These are phyloP conservation scores for Diorhabda carinulata DNA, from an alignment of 1,140 invertebrate genomes.

Conservation along the genomic window DNA sequence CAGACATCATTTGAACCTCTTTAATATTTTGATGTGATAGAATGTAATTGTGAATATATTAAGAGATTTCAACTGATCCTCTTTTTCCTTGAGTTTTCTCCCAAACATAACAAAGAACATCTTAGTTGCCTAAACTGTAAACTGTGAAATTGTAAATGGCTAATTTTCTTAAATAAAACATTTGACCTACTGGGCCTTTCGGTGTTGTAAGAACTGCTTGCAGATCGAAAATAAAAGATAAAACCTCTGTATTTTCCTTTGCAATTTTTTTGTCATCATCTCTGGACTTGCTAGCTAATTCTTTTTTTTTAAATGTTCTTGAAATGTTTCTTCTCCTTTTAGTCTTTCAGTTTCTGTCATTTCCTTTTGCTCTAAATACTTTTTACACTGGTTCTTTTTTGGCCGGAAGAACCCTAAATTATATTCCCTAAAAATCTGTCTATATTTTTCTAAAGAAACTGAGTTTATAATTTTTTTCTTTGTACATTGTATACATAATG, in stretches of 20 bases:
- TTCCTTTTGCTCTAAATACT: constrained; percentile 23
- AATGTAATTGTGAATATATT: constrained; percentile 42
- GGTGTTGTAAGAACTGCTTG: constrained; percentile 43
- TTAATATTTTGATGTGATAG: constrained; percentile 25
- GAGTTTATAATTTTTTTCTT: constrained; percentile 3
- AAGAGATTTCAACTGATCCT: constrained; percentile 41
- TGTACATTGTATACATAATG: no score
- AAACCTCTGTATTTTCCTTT: constrained; percentile 24
- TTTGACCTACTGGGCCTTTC: constrained; percentile 38
- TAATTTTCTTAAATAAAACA: constrained; percentile 49
- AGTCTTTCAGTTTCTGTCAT: constrained; percentile 24
- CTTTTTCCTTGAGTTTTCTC: no score
- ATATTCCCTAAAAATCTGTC: constrained; percentile 27
- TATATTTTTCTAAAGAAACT: constrained; percentile 28
- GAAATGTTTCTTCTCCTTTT: constrained; percentile 17
- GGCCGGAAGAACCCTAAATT: constrained; percentile 29
- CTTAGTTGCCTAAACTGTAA: constrained; percentile 25
- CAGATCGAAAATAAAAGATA: constrained; percentile 41
- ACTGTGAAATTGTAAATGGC: constrained; percentile 49
- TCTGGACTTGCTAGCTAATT: constrained; percentile 26
- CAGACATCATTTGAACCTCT: constrained; percentile 39
- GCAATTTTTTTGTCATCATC: constrained; percentile 34
- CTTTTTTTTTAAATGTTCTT: constrained; percentile 30
- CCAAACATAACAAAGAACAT: not conserved
- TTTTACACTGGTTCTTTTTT: constrained; percentile 34